Conservation (phyloP, 2,888 invertebrate species). For the Mallateleia sp. region DNA sequence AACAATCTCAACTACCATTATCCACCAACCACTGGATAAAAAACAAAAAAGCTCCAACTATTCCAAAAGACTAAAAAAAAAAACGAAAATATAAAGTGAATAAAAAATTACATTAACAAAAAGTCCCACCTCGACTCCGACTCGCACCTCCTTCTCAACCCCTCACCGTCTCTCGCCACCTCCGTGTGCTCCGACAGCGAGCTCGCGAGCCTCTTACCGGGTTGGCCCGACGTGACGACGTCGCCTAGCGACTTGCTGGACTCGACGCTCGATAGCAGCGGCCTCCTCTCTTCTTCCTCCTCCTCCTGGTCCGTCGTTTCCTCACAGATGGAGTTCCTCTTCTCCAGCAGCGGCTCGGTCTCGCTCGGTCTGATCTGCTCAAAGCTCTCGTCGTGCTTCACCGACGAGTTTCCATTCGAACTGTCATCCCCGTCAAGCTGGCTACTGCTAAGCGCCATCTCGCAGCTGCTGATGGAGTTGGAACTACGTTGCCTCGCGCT, state of each 20-base stretch:
- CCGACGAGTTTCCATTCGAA: constrained; percentile 81
- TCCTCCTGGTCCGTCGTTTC: constrained; percentile 36
- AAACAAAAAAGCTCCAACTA: too few relatives aligned
- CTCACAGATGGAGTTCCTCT: too few relatives aligned
- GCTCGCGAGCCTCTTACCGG: constrained; percentile 12
- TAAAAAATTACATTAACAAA: background rate
- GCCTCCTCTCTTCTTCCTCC: constrained; percentile 38
- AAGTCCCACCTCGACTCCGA: constrained; percentile 80
- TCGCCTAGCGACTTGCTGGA: constrained; percentile 80
- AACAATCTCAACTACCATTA: too few relatives aligned
- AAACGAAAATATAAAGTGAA: too few relatives aligned
- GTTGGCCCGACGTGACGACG: constrained; percentile 64
- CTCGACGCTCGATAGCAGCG: constrained; percentile 20
- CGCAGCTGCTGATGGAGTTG: constrained; percentile 89
- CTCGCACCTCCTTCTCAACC: constrained; percentile 72
- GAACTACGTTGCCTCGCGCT: constrained; percentile 87
- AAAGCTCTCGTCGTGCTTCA: constrained; percentile 72
- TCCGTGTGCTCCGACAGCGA: constrained; percentile 36
- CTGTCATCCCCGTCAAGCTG: constrained; percentile 87
- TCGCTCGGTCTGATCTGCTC: constrained; percentile 50
- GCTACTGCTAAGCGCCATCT: constrained; percentile 88
- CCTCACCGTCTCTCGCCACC: constrained; percentile 55
- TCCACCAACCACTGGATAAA: too few relatives aligned
- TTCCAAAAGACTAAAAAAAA: too few relatives aligned
- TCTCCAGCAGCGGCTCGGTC: too few relatives aligned